Evolutionary conservation across 1,140 invertebrate species (phyloP).

Genomic region (Mycetomoellerius zeteki): DNA sequence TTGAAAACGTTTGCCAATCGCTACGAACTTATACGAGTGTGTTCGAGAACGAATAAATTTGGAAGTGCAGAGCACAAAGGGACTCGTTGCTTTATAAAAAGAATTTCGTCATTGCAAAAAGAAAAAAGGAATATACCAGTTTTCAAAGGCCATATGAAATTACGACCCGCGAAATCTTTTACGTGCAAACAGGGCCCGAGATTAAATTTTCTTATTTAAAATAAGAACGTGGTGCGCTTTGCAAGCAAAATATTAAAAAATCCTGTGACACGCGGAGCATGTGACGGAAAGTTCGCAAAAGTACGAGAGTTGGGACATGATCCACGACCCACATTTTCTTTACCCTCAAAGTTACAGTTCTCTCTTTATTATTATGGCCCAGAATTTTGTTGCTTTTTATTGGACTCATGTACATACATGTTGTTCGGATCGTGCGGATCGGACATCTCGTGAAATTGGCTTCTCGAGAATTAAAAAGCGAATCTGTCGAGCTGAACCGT

Average conservation of each 20-base stretch:
- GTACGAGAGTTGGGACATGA: neutral
- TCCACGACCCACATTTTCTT: conserved; percentile 48
- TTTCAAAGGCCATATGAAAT: conserved; percentile 29
- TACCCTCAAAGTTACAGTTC: neutral
- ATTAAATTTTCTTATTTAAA: conserved; percentile 45
- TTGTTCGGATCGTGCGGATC: neutral
- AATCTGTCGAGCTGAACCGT: neutral
- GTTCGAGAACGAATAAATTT: conserved; percentile 50
- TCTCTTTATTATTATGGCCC: neutral
- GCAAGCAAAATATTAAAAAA: neutral
- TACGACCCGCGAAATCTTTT: conserved; percentile 39
- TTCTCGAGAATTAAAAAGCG: conserved; percentile 53
- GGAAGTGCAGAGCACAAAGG: neutral
- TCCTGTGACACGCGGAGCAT: neutral
- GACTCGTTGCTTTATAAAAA: conserved; percentile 34
- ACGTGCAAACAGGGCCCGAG: neutral
- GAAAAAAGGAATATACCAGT: neutral
- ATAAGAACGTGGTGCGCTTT: conserved; percentile 18
- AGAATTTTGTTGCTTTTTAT: conserved; percentile 24
- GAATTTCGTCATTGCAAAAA: neutral
- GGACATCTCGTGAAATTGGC: conserved; percentile 40
- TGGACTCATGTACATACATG: neutral
- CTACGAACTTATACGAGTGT: neutral
- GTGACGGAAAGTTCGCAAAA: conserved; percentile 8
- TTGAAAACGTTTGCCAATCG: conserved; percentile 39